Evolutionary conservation across 2,113 vertebrate genomes (phyloP).

Genomic region (Callospermophilus lateralis): DNA sequence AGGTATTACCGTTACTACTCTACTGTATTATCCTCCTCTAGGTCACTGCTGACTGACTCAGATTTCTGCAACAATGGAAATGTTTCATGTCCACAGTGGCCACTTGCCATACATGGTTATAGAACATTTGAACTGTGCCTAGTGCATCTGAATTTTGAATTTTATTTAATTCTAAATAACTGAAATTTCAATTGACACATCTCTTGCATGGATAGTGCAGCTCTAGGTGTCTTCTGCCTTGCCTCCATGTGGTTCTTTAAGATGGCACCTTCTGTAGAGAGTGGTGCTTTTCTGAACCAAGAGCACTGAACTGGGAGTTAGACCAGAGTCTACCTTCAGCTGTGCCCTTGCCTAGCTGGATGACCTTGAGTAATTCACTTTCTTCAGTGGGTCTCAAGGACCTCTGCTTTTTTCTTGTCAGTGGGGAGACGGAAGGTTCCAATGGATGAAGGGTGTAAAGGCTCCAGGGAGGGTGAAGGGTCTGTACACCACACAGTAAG

Average conservation of each 20-base stretch:
- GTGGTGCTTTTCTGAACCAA: background rate
- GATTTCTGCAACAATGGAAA: background rate
- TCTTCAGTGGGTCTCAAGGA: background rate
- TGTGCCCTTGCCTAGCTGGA: background rate
- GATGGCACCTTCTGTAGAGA: background rate
- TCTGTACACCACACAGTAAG: background rate
- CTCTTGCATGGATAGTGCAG: background rate
- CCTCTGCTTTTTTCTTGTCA: background rate
- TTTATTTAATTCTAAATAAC: conserved; percentile 31
- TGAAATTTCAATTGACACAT: conserved; percentile 14
- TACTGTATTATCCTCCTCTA: background rate
- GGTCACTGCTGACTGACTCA: background rate
- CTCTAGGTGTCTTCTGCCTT: background rate
- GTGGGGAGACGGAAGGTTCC: background rate
- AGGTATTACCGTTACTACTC: background rate
- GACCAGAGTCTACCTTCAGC: background rate
- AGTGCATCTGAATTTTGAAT: background rate
- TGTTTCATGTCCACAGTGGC: background rate
- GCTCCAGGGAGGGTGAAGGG: background rate
- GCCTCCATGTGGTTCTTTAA: background rate
- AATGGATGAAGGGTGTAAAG: background rate
- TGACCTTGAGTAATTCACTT: background rate
- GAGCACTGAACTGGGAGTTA: background rate
- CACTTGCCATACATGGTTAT: background rate
- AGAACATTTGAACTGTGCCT: background rate